Evolutionary conservation across 2,888 invertebrate genomes (phyloP).

Genomic region (Lysandra coridon): DNA sequence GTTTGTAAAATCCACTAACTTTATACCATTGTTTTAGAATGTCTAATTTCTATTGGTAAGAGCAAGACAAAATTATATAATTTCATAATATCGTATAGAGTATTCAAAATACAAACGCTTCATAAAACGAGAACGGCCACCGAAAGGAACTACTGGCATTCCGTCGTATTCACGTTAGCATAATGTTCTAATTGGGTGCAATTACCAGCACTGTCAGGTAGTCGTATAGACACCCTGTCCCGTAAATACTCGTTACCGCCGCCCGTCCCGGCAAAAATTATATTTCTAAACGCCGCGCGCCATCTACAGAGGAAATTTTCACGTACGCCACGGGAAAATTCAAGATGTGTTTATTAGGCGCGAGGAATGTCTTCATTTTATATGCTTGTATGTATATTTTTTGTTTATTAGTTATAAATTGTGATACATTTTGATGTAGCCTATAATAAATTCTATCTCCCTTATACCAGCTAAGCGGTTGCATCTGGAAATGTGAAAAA

Average conservation of each 20-base stretch:
- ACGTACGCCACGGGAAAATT: slow-evolving; percentile 64
- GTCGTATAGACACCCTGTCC: slow-evolving; percentile 61
- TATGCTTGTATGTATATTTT: slow-evolving; percentile 53
- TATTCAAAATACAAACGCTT: too few relatives aligned
- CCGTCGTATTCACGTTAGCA: slow-evolving; percentile 78
- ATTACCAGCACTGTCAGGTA: slow-evolving; percentile 76
- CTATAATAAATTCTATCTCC: too few relatives aligned
- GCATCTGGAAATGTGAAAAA: too few relatives aligned
- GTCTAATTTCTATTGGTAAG: too few relatives aligned
- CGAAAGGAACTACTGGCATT: background rate
- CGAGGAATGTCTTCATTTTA: slow-evolving; percentile 58
- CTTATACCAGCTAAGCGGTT: too few relatives aligned
- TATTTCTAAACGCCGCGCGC: slow-evolving; percentile 71
- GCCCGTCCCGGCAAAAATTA: slow-evolving; percentile 73
- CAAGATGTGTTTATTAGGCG: slow-evolving; percentile 54
- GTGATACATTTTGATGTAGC: background rate
- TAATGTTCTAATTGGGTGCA: slow-evolving; percentile 79
- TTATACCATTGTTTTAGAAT: too few relatives aligned
- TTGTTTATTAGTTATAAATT: slow-evolving; percentile 39
- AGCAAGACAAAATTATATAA: too few relatives aligned
- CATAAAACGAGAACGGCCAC: background rate
- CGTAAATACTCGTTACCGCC: slow-evolving; percentile 79
- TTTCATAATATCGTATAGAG: too few relatives aligned
- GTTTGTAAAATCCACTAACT: too few relatives aligned
- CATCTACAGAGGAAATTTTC: slow-evolving; percentile 66